These are phyloP conservation scores for Asteroscopus sphinx DNA, from an alignment of 2,888 invertebrate genomes.

Conservation along the genomic window DNA sequence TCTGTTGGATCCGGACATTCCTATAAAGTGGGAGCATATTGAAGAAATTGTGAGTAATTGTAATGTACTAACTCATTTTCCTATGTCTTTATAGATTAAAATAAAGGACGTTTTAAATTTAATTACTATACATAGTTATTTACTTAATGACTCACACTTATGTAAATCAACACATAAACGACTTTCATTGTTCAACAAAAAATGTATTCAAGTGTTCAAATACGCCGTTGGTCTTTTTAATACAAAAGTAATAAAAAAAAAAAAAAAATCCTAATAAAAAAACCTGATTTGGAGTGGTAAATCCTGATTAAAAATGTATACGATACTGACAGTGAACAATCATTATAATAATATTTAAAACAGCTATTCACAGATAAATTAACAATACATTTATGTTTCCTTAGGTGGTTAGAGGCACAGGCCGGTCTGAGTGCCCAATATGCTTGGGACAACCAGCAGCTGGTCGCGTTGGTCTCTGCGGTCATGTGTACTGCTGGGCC, in stretches of 20 bases:
- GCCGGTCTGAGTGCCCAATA: conserved; percentile 94
- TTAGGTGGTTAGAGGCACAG: conserved; percentile 81
- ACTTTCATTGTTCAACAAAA: too few species aligned
- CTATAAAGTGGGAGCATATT: conserved; percentile 97
- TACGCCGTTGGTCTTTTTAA: too few species aligned
- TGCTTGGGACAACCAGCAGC: conserved; percentile 96
- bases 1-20: conserved; percentile 95
- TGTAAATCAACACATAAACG: too few species aligned
- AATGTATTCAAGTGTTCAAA: too few species aligned
- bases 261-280: too few species aligned
- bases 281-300: too few species aligned
- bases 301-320: too few species aligned
- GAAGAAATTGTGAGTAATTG: conserved; percentile 95
- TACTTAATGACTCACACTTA: too few species aligned
- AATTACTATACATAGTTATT: too few species aligned
- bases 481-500: conserved; percentile 98
- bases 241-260: too few species aligned
- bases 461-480: conserved; percentile 97
- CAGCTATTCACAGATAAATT: neutral
- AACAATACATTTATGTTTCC: neutral
- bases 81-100: neutral
- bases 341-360: neutral
- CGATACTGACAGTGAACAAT: too few species aligned
- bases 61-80: conserved; percentile 2
- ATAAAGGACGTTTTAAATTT: neutral